Evolutionary conservation across 2,797 vertebrate species (phyloP), one percentile per base, ranked within the genome.

Genomic region (Merluccius polli): DNA sequence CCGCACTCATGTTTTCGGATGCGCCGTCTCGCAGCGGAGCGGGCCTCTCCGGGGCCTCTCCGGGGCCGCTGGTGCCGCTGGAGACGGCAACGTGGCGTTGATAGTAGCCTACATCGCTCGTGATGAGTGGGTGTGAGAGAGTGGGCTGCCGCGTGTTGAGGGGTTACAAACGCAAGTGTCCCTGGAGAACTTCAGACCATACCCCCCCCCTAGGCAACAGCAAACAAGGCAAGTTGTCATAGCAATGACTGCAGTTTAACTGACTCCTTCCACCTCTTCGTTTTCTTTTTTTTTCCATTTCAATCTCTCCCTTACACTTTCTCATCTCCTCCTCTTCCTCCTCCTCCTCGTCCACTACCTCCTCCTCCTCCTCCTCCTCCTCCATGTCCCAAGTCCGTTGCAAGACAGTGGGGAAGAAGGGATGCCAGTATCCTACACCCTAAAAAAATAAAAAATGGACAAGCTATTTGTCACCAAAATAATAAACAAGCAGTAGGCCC

Each of bases 191-290:
- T 38, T 63, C 38, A 72, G 41, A 71, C 69, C 38, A 81, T 77
- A 85, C 83, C 1, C 3, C 33, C 33, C 38, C n/a, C 80, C 63
- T 68, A 33, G 85, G 85, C 78, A 78, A 77, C 63, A 72, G 71
- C 24, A 31, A 21, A 36, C 59, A 67, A 87, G 79, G 79, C 82
- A 80, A 52, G 91, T 90, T 91, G 91, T 87, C 89, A 88, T 92
- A 84, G 90, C 77, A 87, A 92, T 92, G 70, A 73, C 52, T 78
- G 32, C 33, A 38, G 44, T 69, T 74, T 77, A 36, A 74, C 70
- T 59, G 44, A 29, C 65, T 32, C 70, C 73, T 76, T 31, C 29
- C 59, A 63, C 32, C 27, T 35, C 9, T 4, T 65, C 24, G 36
- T 16, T 69, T 33, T 70, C 67, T 48, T 3, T 31, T n/a, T 71